phyloP scores from a whole-genome alignment of 2,797 vertebrate genomes.

The Peromyscus attwateri region DNA sequence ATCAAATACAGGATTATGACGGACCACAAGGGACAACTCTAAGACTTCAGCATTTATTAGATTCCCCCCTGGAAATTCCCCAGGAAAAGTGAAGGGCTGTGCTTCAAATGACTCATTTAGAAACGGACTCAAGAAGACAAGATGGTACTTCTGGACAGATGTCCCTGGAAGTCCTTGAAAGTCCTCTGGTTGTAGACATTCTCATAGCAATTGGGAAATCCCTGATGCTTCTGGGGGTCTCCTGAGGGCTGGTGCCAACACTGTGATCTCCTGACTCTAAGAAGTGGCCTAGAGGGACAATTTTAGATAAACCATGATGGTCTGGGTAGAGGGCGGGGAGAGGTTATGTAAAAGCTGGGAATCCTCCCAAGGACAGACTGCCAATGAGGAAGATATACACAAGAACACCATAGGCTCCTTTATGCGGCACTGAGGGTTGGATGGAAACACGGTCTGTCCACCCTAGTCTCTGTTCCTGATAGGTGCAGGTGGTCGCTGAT shows the following conservation, averaged over 20 bases:
- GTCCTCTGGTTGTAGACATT: not conserved
- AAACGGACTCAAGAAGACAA: conserved; percentile 35
- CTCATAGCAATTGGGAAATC: not conserved
- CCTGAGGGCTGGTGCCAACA: not conserved
- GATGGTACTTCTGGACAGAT: not conserved
- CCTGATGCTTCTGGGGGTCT: not conserved
- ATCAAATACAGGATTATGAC: conserved; percentile 42
- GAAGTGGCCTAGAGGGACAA: not conserved
- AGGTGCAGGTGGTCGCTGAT: not conserved
- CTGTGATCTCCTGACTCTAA: not conserved
- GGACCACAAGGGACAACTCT: conserved; percentile 39
- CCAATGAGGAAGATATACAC: not conserved
- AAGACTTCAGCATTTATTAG: conserved; percentile 52
- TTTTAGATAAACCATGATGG: not conserved
- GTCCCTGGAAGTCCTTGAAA: not conserved
- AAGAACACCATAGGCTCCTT: not conserved
- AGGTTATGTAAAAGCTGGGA: not conserved
- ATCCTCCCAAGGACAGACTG: not conserved
- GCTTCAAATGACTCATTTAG: conserved; percentile 51
- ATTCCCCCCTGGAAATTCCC: conserved; percentile 44
- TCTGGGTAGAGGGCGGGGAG: not conserved
- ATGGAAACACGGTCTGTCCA: not conserved
- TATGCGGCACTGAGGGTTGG: not conserved
- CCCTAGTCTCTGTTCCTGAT: not conserved
- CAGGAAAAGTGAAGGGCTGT: conserved; percentile 30